These are phyloP conservation scores for Hycleus phaleratus DNA, from an alignment of 1,140 invertebrate genomes.

Conservation along the genomic window DNA sequence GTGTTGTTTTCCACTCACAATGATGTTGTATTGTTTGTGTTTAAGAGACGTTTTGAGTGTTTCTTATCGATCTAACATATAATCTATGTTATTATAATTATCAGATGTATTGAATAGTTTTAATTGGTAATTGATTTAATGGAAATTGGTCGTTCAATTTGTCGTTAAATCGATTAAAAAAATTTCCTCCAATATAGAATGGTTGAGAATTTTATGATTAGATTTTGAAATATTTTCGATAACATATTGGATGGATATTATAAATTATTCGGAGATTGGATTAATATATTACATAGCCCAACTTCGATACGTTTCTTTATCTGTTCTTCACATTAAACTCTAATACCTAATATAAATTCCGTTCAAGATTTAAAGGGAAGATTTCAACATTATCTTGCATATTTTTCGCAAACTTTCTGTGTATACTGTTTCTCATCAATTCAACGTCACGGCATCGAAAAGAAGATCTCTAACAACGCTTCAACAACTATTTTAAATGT, in stretches of 20 bases:
- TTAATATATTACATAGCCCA: constrained; percentile 1
- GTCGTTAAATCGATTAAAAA: not conserved
- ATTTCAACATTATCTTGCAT: constrained; percentile 12
- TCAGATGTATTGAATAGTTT: constrained; percentile 12
- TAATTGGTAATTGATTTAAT: constrained; percentile 16
- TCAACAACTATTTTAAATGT: constrained; percentile 5
- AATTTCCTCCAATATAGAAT: too few species aligned
- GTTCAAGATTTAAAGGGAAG: constrained; percentile 10
- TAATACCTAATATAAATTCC: constrained; percentile 17
- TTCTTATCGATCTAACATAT: not conserved
- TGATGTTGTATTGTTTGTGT: constrained; percentile 6
- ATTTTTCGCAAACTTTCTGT: constrained; percentile 5
- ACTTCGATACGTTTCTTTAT: constrained; percentile 7
- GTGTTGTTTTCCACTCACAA: not conserved
- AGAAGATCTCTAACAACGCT: constrained; percentile 7
- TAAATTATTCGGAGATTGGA: too few species aligned
- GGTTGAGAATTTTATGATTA: not conserved
- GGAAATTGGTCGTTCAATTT: constrained; percentile 13
- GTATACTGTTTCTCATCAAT: constrained; percentile 10
- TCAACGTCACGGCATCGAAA: constrained; percentile 5
- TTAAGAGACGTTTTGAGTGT: constrained; percentile 3
- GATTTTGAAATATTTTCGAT: too few species aligned
- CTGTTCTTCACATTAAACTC: constrained; percentile 13
- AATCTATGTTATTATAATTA: not conserved
- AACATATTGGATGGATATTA: too few species aligned